These are phyloP conservation scores for Jaculus jaculus DNA, from an alignment of 2,113 vertebrate species.

Conservation along the genomic window DNA sequence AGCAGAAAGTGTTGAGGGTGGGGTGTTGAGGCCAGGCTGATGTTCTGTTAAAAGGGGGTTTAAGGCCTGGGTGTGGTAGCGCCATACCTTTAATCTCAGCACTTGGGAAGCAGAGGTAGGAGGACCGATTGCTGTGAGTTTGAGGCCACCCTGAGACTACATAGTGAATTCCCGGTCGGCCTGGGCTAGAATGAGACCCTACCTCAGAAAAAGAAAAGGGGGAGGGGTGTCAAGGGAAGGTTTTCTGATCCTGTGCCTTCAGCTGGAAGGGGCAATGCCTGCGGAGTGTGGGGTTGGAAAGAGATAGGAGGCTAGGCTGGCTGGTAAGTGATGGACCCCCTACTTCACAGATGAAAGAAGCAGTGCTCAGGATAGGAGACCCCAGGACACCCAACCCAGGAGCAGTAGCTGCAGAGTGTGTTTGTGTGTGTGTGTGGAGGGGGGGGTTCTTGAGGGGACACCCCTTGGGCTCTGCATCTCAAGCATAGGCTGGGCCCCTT, in stretches of 20 bases:
- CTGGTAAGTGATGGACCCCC: background rate
- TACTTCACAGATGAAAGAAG: background rate
- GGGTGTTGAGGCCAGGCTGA: background rate
- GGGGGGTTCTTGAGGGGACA: no score
- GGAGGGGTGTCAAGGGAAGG: background rate
- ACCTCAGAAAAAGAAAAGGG: no score
- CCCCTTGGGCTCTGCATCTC: background rate
- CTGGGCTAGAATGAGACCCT: no score
- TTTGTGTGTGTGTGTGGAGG: background rate
- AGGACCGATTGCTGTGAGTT: no score
- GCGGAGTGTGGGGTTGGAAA: background rate
- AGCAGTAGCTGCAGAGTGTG: background rate
- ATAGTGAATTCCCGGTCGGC: no score
- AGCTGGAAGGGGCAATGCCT: background rate
- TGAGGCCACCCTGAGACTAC: no score
- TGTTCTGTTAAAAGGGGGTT: no score
- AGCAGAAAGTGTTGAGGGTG: background rate
- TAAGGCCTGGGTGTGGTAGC: no score
- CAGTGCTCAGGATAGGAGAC: background rate
- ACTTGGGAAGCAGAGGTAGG: no score
- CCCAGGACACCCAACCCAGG: background rate
- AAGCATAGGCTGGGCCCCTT: background rate
- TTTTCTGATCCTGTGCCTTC: background rate
- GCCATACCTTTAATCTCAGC: background rate
- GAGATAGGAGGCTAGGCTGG: background rate